Conservation (phyloP, 2,797 vertebrate species). For the Anguilla obscura region DNA sequence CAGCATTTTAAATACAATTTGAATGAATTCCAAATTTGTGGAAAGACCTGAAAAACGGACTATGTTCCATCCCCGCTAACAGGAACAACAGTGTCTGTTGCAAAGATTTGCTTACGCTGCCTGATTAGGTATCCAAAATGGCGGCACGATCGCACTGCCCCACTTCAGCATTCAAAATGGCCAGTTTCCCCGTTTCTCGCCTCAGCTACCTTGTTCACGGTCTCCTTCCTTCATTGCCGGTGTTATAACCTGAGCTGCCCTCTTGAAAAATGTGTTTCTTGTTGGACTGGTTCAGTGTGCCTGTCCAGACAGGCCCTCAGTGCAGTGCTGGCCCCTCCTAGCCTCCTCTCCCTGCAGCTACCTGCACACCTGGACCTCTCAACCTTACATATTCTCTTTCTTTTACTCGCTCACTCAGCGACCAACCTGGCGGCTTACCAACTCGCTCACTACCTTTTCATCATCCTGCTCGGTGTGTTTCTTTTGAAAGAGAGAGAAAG, state of each 20-base stretch:
- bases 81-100: background rate
- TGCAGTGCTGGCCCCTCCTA: conserved; percentile 1
- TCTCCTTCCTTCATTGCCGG: background rate
- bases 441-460: background rate
- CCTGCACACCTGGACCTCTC: conserved; percentile 26
- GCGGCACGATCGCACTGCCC: background rate
- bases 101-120: background rate
- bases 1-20: background rate
- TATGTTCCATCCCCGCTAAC: background rate
- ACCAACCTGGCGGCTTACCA: background rate
- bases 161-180: background rate
- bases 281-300: conserved; percentile 41
- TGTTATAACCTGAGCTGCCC: background rate
- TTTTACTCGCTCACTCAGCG: background rate
- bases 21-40: background rate
- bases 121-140: background rate
- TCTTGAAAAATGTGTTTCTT: conserved; percentile 34
- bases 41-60: background rate
- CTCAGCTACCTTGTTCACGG: background rate
- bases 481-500: background rate
- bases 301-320: conserved; percentile 56
- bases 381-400: background rate
- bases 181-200: background rate
- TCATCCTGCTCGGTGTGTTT: background rate
- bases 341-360: conserved; percentile 23